A percentile compares a stretch with the other conserved stretches of the same genome.
phyloP scores from a whole-genome alignment of 1,140 invertebrate genomes.

The Tetranychus urticae region DNA sequence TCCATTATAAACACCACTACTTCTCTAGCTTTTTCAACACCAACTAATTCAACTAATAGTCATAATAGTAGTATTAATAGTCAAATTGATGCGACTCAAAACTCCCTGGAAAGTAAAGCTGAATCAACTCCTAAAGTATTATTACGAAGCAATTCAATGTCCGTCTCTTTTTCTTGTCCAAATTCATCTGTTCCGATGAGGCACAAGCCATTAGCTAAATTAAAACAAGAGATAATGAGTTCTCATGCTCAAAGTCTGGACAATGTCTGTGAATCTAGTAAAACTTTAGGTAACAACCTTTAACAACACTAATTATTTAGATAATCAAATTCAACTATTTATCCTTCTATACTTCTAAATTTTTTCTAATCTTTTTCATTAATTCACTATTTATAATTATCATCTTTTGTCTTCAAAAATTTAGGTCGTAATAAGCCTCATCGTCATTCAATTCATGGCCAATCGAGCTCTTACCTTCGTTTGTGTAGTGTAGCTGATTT shows the following conservation, averaged over 20 bases:
- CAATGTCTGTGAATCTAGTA: constrained; percentile 11
- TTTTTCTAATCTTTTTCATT: background rate
- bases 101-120: no score
- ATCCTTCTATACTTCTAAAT: no score
- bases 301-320: background rate
- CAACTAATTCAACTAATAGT: no score
- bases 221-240: constrained; percentile 10
- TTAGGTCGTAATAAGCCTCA: constrained; percentile 32
- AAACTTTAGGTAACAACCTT: background rate
- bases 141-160: background rate
- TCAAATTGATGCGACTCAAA: no score
- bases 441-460: constrained; percentile 73
- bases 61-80: no score
- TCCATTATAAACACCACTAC: no score
- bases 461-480: constrained; percentile 66
- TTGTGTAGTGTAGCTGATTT: constrained; percentile 16
- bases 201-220: background rate
- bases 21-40: no score
- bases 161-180: background rate
- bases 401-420: background rate
- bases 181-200: background rate
- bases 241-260: constrained; percentile 14
- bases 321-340: no score
- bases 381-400: background rate
- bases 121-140: no score